Conservation (phyloP, 2,113 vertebrate species). For the Dicrurus megarhynchus region DNA sequence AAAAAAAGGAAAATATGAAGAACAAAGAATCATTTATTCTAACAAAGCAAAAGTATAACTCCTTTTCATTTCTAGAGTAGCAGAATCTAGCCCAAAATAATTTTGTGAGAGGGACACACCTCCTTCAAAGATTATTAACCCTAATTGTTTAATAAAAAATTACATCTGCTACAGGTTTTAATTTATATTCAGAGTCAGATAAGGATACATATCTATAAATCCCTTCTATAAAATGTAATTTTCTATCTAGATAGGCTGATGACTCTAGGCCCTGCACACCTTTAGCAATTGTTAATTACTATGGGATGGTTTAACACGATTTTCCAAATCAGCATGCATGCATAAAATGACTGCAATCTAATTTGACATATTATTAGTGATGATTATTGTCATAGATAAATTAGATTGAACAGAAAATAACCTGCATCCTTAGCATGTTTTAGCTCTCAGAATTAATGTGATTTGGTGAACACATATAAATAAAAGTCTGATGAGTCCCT, state of each 20-base stretch:
- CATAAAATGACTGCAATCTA: conserved; percentile 81
- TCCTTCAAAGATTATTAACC: conserved; percentile 57
- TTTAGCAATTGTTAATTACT: conserved; percentile 79
- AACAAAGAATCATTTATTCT: neutral
- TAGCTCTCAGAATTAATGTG: conserved; percentile 85
- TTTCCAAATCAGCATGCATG: conserved; percentile 80
- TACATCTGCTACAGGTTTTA: conserved; percentile 36
- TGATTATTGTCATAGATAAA: conserved; percentile 87
- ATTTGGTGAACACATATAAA: conserved; percentile 88
- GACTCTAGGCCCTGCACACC: conserved; percentile 58
- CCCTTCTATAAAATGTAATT: conserved; percentile 72
- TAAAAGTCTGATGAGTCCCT: conserved; percentile 86
- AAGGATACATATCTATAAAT: conserved; percentile 65
- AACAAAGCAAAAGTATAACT: neutral
- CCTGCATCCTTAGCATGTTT: conserved; percentile 87
- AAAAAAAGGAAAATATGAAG: neutral
- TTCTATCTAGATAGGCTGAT: conserved; percentile 69
- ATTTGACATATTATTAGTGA: conserved; percentile 86
- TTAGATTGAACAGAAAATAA: conserved; percentile 88
- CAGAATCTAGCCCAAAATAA: neutral
- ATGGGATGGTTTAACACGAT: conserved; percentile 70
- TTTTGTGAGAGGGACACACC: neutral
- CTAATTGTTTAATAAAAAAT: conserved; percentile 60
- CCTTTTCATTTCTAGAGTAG: neutral
- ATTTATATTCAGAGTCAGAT: conserved; percentile 69